Evolutionary conservation across 2,888 invertebrate genomes (phyloP).

Genomic region (Sisyra terminalis): DNA sequence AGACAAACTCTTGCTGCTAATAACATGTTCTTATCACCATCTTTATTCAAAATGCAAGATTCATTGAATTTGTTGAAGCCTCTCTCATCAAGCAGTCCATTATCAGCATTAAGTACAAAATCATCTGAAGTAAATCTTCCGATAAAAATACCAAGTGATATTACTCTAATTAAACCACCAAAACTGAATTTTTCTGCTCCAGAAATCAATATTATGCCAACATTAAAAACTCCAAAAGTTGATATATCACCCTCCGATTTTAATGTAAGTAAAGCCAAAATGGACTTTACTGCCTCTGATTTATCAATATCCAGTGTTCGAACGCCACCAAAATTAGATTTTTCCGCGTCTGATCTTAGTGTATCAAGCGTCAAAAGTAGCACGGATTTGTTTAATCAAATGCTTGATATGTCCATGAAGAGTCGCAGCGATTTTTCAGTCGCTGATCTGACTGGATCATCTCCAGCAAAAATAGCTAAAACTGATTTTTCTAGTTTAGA

Average conservation of each 20-base stretch:
- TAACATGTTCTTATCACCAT: constrained; percentile 63
- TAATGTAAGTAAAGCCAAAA: constrained; percentile 19
- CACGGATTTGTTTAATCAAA: constrained; percentile 30
- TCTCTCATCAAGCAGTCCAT: constrained; percentile 36
- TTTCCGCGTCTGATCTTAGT: constrained; percentile 27
- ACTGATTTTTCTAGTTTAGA: constrained; percentile 32
- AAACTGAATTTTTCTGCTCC: constrained; percentile 16
- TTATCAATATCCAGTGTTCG: constrained; percentile 17
- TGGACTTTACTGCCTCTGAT: constrained; percentile 18
- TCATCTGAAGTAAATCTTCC: constrained; percentile 14
- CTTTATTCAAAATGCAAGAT: constrained; percentile 55
- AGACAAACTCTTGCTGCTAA: constrained; percentile 59
- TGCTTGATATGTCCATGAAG: constrained; percentile 35
- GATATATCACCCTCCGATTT: constrained; percentile 32
- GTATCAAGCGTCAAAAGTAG: constrained; percentile 35
- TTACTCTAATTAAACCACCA: constrained; percentile 14
- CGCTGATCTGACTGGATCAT: constrained; percentile 31
- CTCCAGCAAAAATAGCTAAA: constrained; percentile 40
- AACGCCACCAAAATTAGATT: constrained; percentile 15
- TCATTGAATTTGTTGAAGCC: constrained; percentile 35
- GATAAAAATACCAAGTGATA: constrained; percentile 11
- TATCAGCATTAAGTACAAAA: constrained; percentile 20
- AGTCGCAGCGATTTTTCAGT: constrained; percentile 34
- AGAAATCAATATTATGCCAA: constrained; percentile 11
- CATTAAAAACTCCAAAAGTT: constrained; percentile 28